A percentile compares a stretch with the other conserved stretches of the same genome.
phyloP scores from a whole-genome alignment of 2,888 invertebrate species.

The Rhogogaster chlorosoma region DNA sequence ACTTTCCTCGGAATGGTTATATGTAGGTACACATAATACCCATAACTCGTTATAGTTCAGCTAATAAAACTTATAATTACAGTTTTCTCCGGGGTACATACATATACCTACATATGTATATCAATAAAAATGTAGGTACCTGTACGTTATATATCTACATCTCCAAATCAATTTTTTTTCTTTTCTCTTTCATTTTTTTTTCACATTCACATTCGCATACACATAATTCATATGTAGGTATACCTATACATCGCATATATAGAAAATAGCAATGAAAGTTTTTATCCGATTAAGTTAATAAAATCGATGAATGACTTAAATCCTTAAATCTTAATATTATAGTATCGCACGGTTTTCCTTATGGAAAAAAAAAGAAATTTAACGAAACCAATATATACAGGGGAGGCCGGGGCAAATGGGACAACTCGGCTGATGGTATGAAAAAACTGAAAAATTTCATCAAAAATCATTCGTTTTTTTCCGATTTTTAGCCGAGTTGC shows the following conservation, averaged over 20 bases:
- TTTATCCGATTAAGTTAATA: neutral
- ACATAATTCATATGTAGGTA: neutral
- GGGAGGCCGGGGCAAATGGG: too few relatives aligned
- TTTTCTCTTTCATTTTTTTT: neutral
- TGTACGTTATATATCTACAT: too few relatives aligned
- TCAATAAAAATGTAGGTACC: too few relatives aligned
- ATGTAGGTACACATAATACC: neutral
- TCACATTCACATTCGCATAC: neutral
- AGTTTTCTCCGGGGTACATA: neutral
- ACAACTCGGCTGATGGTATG: too few relatives aligned
- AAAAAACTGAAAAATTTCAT: too few relatives aligned
- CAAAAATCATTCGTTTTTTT: too few relatives aligned
- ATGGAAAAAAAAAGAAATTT: neutral
- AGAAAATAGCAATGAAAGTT: neutral
- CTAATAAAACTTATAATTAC: constrained; percentile 11
- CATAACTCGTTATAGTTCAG: neutral
- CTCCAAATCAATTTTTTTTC: neutral
- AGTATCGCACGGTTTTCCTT: neutral
- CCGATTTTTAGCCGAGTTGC: neutral
- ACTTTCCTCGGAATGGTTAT: neutral
- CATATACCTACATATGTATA: neutral
- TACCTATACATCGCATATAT: neutral
- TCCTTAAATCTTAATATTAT: too few relatives aligned
- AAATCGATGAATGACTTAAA: neutral
- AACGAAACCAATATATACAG: too few relatives aligned